Evolutionary conservation across 2,888 invertebrate genomes (phyloP), one percentile per base, ranked within the genome.

Genomic region (Lypha dubia): DNA sequence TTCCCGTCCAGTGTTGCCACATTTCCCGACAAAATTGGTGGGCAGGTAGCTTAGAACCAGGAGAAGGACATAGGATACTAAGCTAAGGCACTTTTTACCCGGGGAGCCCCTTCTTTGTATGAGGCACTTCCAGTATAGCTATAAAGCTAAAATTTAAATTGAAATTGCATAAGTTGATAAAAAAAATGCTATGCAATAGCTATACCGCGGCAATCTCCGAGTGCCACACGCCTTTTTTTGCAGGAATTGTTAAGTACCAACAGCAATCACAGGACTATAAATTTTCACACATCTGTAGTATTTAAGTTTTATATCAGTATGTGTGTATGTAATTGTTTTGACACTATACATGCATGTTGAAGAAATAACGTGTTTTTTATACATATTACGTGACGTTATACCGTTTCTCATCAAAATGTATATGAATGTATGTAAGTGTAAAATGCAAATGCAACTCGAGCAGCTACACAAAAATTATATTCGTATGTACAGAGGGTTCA

Each of bases 351-450:
- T 46, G 46, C 17, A 17, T n/a, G 17, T 15, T 53, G 13, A 24
- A 51, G 17, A 70, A 60, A 73, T 65, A 68, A 68, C 77, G 81
- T 77, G 67, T 74, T 84, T 28, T 51, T 68, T 56, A 51, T 13
- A 9, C 35, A 35, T 79, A 84, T 84, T 82, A 84, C 84, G 84
- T 84, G 84, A 84, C 74, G 68, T 77, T 74, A 63, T 49, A 79
- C 63, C 77, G 51, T 84, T 82, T 79, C 70, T 84, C 84, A 84
- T 84, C 74, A 79, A 84, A 82, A 84, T 84, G 81, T 74, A 79
- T 82, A 84, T 74, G 56, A 80, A 24, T 76, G 38, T 51, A 56
- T 73, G 32, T 46, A 56, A 53, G 60, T 75, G 65, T 76, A 51
- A 60, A 74, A 41, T 53, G 20, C 46, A 62, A 62, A 81, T 53